These are phyloP conservation scores for Diadromus collaris DNA, from an alignment of 2,888 invertebrate species.

Conservation along the genomic window DNA sequence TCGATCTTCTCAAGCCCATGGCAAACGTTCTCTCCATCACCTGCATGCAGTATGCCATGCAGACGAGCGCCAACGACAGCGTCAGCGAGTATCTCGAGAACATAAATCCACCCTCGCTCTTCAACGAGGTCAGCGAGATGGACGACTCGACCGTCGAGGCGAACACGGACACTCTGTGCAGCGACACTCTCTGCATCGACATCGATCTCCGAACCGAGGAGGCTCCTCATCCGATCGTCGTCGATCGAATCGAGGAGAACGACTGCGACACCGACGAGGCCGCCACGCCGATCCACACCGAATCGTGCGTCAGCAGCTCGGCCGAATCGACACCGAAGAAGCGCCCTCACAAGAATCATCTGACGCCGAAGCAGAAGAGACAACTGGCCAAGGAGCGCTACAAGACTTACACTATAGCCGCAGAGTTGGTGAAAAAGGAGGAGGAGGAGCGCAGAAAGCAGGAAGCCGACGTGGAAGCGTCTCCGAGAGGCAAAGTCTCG, in stretches of 20 bases:
- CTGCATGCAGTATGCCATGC: slow-evolving; percentile 77
- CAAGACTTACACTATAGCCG: slow-evolving; percentile 91
- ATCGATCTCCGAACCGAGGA: slow-evolving; percentile 80
- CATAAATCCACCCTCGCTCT: slow-evolving; percentile 87
- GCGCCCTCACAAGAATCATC: slow-evolving; percentile 76
- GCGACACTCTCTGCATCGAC: slow-evolving; percentile 82
- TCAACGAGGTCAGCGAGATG: slow-evolving; percentile 86
- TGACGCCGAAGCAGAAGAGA: slow-evolving; percentile 91
- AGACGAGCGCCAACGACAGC: slow-evolving; percentile 79
- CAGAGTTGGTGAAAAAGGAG: slow-evolving; percentile 81
- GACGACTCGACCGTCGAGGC: slow-evolving; percentile 78
- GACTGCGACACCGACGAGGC: slow-evolving; percentile 84
- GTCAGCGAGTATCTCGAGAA: slow-evolving; percentile 85
- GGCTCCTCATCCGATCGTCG: slow-evolving; percentile 63
- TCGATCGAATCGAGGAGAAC: slow-evolving; percentile 75
- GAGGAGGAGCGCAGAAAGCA: slow-evolving; percentile 73
- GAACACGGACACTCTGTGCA: slow-evolving; percentile 79
- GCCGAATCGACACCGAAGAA: slow-evolving; percentile 89
- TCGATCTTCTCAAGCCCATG: slow-evolving; percentile 83
- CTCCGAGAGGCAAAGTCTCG: slow-evolving; percentile 70
- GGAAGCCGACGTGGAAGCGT: slow-evolving; percentile 53
- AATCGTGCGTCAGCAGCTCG: slow-evolving; percentile 83
- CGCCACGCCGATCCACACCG: slow-evolving; percentile 85
- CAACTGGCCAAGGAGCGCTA: slow-evolving; percentile 89
- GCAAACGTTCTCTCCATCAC: slow-evolving; percentile 80